These are phyloP conservation scores for Gnathonemus echidnorhynchus DNA, from an alignment of 2,113 vertebrate species.

Conservation along the genomic window DNA sequence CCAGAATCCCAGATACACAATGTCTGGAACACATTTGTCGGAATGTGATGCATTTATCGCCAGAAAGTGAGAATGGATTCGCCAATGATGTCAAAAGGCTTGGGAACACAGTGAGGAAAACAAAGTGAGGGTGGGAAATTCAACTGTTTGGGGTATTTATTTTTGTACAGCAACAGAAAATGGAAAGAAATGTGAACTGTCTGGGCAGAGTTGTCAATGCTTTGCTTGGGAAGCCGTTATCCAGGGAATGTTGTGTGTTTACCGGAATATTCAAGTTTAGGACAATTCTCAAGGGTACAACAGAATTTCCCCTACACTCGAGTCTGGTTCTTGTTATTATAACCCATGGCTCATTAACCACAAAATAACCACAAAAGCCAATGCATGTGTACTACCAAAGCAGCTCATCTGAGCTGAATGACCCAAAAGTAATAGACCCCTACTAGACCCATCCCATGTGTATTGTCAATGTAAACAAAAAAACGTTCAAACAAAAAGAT, in stretches of 20 bases:
- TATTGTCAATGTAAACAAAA: neutral
- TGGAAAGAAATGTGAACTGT: slow-evolving; percentile 8
- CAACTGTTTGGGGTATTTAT: neutral
- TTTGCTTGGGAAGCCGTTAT: neutral
- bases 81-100: neutral
- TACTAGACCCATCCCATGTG: neutral
- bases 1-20: neutral
- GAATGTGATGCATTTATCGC: slow-evolving; percentile 1
- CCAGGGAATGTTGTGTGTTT: slow-evolving; percentile 5
- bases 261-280: neutral
- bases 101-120: neutral
- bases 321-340: neutral
- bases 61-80: neutral
- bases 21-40: neutral
- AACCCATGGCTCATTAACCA: neutral
- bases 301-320: neutral
- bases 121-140: neutral
- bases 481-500: neutral
- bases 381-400: neutral
- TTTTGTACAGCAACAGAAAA: neutral
- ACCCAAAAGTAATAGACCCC: neutral
- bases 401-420: neutral
- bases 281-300: neutral
- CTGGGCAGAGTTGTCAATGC: neutral
- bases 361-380: neutral